Evolutionary conservation across 2,113 vertebrate genomes (phyloP), one percentile per base, ranked within the genome.

Genomic region (Rhineura floridana): DNA sequence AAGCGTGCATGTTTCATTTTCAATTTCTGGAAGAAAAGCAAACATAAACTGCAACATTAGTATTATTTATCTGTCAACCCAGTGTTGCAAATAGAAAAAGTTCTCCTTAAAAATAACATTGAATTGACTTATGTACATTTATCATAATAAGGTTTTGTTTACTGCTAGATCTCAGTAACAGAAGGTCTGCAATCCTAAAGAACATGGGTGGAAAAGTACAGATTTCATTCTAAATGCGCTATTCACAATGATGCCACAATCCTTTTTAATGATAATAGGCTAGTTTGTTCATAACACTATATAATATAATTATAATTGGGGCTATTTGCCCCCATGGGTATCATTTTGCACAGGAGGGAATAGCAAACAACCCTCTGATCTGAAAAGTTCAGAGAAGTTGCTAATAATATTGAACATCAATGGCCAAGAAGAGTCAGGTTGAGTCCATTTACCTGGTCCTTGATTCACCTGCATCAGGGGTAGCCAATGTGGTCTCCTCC

Each of bases 1-100:
- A 83, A 82, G 88, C 30, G 2, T 15, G 36, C 36, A 39, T 48
- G 7, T 76, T 76, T 65, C 1, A 10, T 85, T 89, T 93, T 89
- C 21, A 79, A 5, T 23, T 1, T 84, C 48, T 59, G 42, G 62
- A 81, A 85, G 78, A 2, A 62, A 13, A 84, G 50, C 76, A 86
- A 88, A 46, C 5, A 59, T 1, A 79, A 67, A 79, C 6, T 89
- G 28, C 59, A 63, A 28, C 30, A 8, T 12, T 79, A 46, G 63
- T 0, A 42, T 55, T 30, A 21, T 65, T 1, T 3, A 1, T 44
- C 21, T 42, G 30, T 62, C 7, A 42, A 15, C 78, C 33, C 5
- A 83, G 8, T 50, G 17, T 0, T n/a, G 73, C 46, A 59, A 91
- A 65, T 30, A 1, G 10, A 84, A 82, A 48, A 0, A 67, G 89